Evolutionary conservation across 1,140 invertebrate species (phyloP).

Genomic region (Marisa cornuarietis): DNA sequence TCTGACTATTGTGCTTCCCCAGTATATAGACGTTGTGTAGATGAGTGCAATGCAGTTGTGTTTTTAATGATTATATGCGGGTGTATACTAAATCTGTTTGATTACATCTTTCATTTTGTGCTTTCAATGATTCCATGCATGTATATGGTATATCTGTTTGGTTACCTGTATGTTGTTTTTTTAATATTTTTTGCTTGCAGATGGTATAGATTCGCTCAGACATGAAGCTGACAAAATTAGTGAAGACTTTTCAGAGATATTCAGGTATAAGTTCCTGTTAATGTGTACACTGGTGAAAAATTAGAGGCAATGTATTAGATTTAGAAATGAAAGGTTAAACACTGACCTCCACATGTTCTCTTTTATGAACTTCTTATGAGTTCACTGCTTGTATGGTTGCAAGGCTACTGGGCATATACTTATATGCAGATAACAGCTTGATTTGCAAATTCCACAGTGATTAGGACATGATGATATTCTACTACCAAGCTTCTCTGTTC

Average conservation of each 20-base stretch:
- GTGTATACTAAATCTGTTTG: background rate
- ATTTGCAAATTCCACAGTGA: too few species aligned
- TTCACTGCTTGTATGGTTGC: too few species aligned
- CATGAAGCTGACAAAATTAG: conserved; percentile 70
- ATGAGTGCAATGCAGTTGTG: background rate
- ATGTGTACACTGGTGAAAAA: too few species aligned
- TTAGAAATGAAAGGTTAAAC: too few species aligned
- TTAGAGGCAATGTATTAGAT: too few species aligned
- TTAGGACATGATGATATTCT: too few species aligned
- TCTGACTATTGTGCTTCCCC: too few species aligned
- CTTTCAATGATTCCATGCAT: background rate
- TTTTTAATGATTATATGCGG: background rate
- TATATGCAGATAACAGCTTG: too few species aligned
- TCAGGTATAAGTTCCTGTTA: conserved; percentile 68
- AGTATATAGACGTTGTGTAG: background rate
- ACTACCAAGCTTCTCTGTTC: too few species aligned
- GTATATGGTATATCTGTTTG: background rate
- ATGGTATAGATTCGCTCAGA: conserved; percentile 62
- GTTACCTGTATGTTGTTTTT: conserved; percentile 6
- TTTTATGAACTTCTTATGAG: too few species aligned
- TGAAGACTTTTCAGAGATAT: conserved; percentile 71
- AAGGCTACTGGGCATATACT: too few species aligned
- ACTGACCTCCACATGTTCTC: too few species aligned
- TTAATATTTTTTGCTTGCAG: conserved; percentile 63
- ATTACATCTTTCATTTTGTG: conserved; percentile 9